Base-by-base conservation (phyloP, 2,888 invertebrate genomes). In the Ephialtes manifestator region DNA sequence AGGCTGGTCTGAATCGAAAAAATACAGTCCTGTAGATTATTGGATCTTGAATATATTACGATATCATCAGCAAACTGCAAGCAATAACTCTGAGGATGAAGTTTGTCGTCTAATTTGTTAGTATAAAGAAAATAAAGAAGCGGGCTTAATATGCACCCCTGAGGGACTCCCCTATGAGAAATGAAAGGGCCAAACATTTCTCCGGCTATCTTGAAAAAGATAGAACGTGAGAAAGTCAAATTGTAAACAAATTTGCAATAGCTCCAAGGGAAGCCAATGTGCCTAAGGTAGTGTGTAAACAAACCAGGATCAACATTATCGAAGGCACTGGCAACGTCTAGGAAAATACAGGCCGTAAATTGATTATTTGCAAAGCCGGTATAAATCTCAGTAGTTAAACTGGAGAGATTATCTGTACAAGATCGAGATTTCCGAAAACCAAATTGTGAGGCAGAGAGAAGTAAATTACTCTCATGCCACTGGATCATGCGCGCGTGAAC, bases 351-450 rank as follows among this genome's bases (percentile, higher is more conserved):
- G 3, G 65, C 28, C 1, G 74, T 83, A 20, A 20, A 63, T 55
- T 84, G 31, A 31, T 31, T 31, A 0, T n/a, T n/a, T n/a, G n/a
- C n/a, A n/a, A n/a, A n/a, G n/a, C n/a, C n/a, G n/a, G n/a, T n/a
- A n/a, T n/a, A n/a, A n/a, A n/a, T n/a, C n/a, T n/a, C n/a, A n/a
- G n/a, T n/a, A n/a, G n/a, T n/a, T n/a, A n/a, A n/a, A n/a, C n/a
- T n/a, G n/a, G n/a, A n/a, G n/a, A n/a, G n/a, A n/a, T n/a, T n/a
- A n/a, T n/a, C n/a, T n/a, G 84, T 48, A 10, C 0, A 85, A 43
- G 0, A 81, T 53, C 3, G 81, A 31, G 71, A 81, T 39, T 71
- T 67, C 2, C 84, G 65, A 18, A 81, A 84, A 7, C 78, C 78
- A 46, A 68, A 81, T 46, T 85, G 70, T 2, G 63, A 68, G 5